Percentiles rank a stretch among this genome's conserved stretches.
Evolutionary conservation across 1,140 invertebrate genomes (phyloP).

Genomic region (Ceratosolen fusciceps): DNA sequence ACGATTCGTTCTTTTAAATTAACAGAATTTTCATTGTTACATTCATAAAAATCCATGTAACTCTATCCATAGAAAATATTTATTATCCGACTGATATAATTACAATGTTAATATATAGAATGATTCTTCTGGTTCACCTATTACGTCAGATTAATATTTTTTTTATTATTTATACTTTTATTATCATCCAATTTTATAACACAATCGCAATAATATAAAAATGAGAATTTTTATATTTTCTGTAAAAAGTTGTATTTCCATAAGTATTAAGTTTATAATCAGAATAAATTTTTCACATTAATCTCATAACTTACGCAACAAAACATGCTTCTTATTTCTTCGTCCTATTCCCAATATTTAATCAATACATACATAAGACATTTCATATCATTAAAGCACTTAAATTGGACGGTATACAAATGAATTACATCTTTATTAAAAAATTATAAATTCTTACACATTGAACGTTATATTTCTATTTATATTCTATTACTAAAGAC

Average conservation of each 20-base stretch:
- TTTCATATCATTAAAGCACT: not conserved
- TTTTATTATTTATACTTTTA: not conserved
- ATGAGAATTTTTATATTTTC: not conserved
- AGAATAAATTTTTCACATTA: not conserved
- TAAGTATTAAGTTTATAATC: not conserved
- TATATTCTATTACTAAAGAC: constrained; percentile 3
- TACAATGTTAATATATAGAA: too few species aligned
- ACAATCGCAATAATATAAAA: constrained; percentile 11
- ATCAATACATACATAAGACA: not conserved
- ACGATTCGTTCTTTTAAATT: not conserved
- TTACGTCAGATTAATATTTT: too few species aligned
- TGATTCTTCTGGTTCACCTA: not conserved
- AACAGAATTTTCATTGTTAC: not conserved
- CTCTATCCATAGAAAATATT: too few species aligned
- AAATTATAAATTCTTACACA: constrained; percentile 7
- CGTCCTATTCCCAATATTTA: not conserved
- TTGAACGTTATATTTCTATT: not conserved
- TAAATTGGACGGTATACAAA: constrained; percentile 12
- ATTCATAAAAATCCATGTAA: not conserved
- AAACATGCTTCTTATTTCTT: not conserved
- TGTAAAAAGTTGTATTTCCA: not conserved
- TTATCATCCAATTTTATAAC: constrained; percentile 19
- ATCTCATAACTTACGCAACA: not conserved
- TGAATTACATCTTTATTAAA: constrained; percentile 13
- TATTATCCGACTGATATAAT: too few species aligned